Base-by-base conservation (phyloP, 2,797 vertebrate species). In the Distichodus sexfasciatus region DNA sequence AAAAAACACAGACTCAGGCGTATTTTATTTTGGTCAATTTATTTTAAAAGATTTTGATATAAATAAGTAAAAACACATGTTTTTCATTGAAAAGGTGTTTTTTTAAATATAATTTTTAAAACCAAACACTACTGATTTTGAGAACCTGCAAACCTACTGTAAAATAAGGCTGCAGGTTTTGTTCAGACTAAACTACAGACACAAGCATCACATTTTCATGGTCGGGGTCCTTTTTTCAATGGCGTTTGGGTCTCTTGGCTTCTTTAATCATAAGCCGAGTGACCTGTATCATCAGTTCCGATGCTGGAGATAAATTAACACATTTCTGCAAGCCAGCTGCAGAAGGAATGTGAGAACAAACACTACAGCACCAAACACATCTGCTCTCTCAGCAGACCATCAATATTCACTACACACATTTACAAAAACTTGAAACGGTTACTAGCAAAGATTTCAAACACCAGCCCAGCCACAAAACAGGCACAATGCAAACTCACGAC, bases 281-380 rank as follows among this genome's bases (percentile, higher is more conserved):
- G 79, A 80, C 76, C 70, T 78, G 82, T 81, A 80, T 87, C 76
- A 79, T 85, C 78, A 83, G 76, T 80, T 76, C 75, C 44, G 71
- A 81, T 71, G 29, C 75, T 82, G 71, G 41, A 44, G 67, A 82
- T 80, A 80, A 78, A 87, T 74, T 86, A 35, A 19, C 78, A 87
- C 66, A 76, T 80, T 78, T 81, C 89, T 90, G 90, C 89, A 92
- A 91, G 82, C 90, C 90, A 86, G 90, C 90, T 91, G 89, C 89
- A 90, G 85, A 81, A 80, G 76, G 80, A 82, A 84, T 84, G 86
- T 72, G 74, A 68, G 38, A 29, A 65, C 74, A 75, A 75, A 84
- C 81, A 84, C 74, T 77, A 82, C 69, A 64, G 76, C 29, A 48
- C 59, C 76, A 76, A 81, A 80, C 83, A 87, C 83, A 86, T 82